A percentile compares a stretch with the other conserved stretches of the same genome.
Conservation (phyloP, 2,888 invertebrate species). For the Melieria picta region DNA sequence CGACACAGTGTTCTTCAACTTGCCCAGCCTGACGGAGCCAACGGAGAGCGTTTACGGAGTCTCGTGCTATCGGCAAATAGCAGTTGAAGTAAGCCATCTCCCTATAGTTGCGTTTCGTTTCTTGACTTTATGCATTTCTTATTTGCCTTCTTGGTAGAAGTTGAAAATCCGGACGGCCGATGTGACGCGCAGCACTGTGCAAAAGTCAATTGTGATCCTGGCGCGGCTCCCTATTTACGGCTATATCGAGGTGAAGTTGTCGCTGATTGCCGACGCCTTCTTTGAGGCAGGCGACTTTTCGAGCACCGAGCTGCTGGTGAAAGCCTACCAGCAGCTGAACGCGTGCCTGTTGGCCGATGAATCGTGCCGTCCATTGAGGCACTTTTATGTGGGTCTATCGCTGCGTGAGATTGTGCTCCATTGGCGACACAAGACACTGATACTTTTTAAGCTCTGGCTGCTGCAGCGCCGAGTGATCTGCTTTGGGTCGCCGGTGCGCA, state of each 20-base stretch:
- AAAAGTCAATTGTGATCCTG: conserved; percentile 97
- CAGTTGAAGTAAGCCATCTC: conserved; percentile 77
- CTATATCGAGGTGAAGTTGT: conserved; percentile 93
- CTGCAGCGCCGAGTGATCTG: conserved; percentile 90
- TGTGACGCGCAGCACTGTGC: conserved; percentile 96
- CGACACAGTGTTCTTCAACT: conserved; percentile 95
- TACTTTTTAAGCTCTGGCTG: conserved; percentile 91
- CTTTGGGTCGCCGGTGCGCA: conserved; percentile 91
- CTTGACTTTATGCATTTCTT: neutral
- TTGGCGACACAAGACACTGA: conserved; percentile 91
- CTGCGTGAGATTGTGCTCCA: conserved; percentile 63
- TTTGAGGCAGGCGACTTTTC: conserved; percentile 95
- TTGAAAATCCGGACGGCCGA: conserved; percentile 91
- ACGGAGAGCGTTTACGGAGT: conserved; percentile 92
- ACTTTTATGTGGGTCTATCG: conserved; percentile 64
- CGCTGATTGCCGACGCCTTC: conserved; percentile 95
- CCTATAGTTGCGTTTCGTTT: neutral
- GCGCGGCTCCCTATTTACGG: conserved; percentile 93
- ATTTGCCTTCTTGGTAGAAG: conserved; percentile 72
- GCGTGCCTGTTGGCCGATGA: conserved; percentile 73
- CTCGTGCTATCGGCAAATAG: conserved; percentile 97
- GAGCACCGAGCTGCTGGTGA: conserved; percentile 85
- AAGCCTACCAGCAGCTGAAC: conserved; percentile 92
- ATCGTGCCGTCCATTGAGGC: conserved; percentile 68
- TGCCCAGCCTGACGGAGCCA: conserved; percentile 87